Conservation (phyloP, 2,888 invertebrate genomes). For the Helobdella robusta region DNA sequence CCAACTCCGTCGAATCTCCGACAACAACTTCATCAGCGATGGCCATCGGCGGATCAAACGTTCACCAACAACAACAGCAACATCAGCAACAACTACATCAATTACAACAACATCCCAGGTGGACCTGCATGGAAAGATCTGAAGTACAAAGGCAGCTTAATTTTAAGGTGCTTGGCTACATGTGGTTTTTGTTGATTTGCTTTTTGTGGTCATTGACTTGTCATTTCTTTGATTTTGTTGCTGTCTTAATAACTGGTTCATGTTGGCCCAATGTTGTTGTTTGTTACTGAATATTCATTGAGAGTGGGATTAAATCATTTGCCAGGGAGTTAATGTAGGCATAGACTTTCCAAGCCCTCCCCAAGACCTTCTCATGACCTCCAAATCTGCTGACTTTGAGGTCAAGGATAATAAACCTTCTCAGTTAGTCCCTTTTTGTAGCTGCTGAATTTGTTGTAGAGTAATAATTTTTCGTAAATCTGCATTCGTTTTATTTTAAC, state of each 20-base stretch:
- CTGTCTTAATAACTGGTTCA: too few relatives aligned
- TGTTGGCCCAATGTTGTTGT: too few relatives aligned
- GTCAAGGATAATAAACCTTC: not conserved
- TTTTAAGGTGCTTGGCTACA: too few relatives aligned
- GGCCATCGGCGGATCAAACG: not conserved
- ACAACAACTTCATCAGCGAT: not conserved
- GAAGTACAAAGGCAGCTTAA: constrained; percentile 13
- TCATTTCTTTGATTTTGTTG: not conserved
- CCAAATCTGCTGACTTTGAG: constrained; percentile 6
- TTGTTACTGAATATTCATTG: not conserved
- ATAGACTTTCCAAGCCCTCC: constrained; percentile 26
- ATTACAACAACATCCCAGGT: not conserved
- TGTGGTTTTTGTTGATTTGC: not conserved
- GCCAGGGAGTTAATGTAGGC: constrained; percentile 14
- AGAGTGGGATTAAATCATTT: not conserved
- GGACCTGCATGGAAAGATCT: constrained; percentile 18
- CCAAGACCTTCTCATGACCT: constrained; percentile 21
- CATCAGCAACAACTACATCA: too few relatives aligned
- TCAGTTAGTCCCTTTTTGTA: too few relatives aligned
- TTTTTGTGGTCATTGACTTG: not conserved
- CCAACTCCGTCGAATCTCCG: constrained; percentile 4
- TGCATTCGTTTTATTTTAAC: too few relatives aligned
- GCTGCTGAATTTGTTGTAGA: too few relatives aligned
- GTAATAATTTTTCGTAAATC: too few relatives aligned
- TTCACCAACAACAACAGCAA: not conserved